Conservation (phyloP, 1,140 invertebrate species). For the Drosophila lini region DNA sequence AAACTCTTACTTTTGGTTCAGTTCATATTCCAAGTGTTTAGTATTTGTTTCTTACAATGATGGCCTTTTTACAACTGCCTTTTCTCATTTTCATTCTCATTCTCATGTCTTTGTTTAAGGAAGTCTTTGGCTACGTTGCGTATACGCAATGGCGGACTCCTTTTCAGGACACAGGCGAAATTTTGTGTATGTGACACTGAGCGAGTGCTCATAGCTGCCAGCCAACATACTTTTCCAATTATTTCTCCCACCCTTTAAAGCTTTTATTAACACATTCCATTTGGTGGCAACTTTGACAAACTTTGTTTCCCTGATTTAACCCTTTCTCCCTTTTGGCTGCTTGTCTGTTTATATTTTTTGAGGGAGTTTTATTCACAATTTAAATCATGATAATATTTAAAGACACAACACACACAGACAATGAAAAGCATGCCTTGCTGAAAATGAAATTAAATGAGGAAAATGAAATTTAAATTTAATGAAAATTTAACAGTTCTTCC, state of each 20-base stretch:
- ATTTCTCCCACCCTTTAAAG: not conserved
- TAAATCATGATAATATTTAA: conserved; percentile 30
- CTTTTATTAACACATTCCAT: conserved; percentile 43
- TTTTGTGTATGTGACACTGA: conserved; percentile 11
- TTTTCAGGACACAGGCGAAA: conserved; percentile 2
- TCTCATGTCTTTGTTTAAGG: not conserved
- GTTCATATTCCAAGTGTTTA: conserved; percentile 37
- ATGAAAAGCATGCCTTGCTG: no score
- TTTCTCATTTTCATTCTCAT: conserved; percentile 2
- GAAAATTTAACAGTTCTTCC: conserved; percentile 7
- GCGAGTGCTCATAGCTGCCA: conserved; percentile 19
- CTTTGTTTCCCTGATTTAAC: conserved; percentile 23
- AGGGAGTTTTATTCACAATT: conserved; percentile 9
- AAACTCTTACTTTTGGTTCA: conserved; percentile 13
- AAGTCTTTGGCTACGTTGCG: conserved; percentile 12
- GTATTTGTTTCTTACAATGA: conserved; percentile 30
- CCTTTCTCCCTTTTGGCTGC: not conserved
- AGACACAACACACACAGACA: not conserved
- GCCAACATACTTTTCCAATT: conserved; percentile 34
- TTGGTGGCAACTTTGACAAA: conserved; percentile 21
- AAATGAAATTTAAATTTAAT: conserved; percentile 24
- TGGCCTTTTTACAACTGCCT: conserved; percentile 26
- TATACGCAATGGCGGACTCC: conserved; percentile 28
- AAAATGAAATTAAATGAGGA: conserved; percentile 4
- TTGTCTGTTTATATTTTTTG: conserved; percentile 3